These are phyloP conservation scores for Ephialtes manifestator DNA, from an alignment of 2,888 invertebrate species.

Conservation along the genomic window DNA sequence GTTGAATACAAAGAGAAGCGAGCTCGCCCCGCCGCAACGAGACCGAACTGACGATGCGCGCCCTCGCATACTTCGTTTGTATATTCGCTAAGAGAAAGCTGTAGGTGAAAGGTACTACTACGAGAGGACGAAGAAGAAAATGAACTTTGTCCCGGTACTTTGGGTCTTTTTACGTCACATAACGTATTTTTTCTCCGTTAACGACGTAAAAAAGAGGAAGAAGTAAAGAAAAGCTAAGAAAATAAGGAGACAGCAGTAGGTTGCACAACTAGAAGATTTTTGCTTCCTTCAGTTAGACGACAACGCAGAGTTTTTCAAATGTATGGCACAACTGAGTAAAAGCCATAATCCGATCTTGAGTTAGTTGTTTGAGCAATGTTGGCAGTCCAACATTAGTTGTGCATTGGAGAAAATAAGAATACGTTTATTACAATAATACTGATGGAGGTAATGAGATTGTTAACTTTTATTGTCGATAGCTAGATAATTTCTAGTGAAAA, in stretches of 20 bases:
- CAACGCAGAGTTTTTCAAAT: too few relatives aligned
- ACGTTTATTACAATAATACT: too few relatives aligned
- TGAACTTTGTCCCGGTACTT: slow-evolving; percentile 5
- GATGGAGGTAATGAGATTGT: too few relatives aligned
- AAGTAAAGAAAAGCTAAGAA: background rate
- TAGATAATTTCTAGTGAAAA: too few relatives aligned
- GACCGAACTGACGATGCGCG: slow-evolving; percentile 7
- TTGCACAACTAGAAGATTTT: background rate
- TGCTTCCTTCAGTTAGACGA: too few relatives aligned
- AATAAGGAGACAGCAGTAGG: background rate
- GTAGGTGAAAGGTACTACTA: background rate
- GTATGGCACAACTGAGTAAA: too few relatives aligned
- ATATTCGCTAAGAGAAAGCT: background rate
- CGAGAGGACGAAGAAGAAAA: slow-evolving; percentile 26
- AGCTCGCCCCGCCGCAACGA: background rate
- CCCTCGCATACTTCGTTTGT: slow-evolving; percentile 1
- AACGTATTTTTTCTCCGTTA: slow-evolving; percentile 8
- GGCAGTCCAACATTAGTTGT: too few relatives aligned
- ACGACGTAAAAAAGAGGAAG: background rate
- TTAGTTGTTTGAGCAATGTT: too few relatives aligned
- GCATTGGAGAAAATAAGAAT: too few relatives aligned
- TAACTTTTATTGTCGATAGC: too few relatives aligned
- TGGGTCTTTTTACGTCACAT: background rate
- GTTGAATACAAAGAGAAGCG: slow-evolving; percentile 67
- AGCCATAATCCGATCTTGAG: too few relatives aligned